Evolutionary conservation across 1,140 invertebrate genomes (phyloP).

Genomic region (Argopecten irradians): DNA sequence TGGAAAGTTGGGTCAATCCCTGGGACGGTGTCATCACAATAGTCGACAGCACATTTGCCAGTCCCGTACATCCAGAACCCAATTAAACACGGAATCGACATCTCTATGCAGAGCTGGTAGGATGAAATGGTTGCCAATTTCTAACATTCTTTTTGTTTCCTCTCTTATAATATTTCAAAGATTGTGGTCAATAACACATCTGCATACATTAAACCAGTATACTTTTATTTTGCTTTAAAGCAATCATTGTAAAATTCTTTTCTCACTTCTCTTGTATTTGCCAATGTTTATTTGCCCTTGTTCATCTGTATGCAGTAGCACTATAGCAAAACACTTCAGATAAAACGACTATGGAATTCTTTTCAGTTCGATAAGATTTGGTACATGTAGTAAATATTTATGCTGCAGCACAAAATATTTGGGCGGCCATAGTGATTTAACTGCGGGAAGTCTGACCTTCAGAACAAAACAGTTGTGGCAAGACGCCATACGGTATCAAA

Average conservation of each 20-base stretch:
- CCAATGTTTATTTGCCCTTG: no score
- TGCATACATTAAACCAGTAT: no score
- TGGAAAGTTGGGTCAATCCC: constrained; percentile 81
- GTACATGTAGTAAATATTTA: no score
- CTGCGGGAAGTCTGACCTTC: constrained; percentile 92
- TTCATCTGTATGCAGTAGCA: no score
- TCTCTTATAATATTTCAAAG: neutral
- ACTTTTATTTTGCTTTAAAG: neutral
- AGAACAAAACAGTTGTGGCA: constrained; percentile 84
- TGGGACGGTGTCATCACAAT: constrained; percentile 86
- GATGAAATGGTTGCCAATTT: neutral
- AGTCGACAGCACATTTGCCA: constrained; percentile 97
- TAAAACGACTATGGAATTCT: no score
- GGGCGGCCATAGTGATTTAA: constrained; percentile 91
- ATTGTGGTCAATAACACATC: no score
- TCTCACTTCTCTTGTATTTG: no score
- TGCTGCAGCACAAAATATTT: constrained; percentile 71
- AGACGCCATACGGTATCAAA: constrained; percentile 82
- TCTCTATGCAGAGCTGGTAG: constrained; percentile 84
- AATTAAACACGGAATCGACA: constrained; percentile 85
- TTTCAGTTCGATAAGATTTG: no score
- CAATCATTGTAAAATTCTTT: no score
- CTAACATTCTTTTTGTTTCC: neutral
- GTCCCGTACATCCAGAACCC: constrained; percentile 88
- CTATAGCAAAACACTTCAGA: no score